phyloP scores from a whole-genome alignment of 1,140 invertebrate genomes.

The Telenomus remus region DNA sequence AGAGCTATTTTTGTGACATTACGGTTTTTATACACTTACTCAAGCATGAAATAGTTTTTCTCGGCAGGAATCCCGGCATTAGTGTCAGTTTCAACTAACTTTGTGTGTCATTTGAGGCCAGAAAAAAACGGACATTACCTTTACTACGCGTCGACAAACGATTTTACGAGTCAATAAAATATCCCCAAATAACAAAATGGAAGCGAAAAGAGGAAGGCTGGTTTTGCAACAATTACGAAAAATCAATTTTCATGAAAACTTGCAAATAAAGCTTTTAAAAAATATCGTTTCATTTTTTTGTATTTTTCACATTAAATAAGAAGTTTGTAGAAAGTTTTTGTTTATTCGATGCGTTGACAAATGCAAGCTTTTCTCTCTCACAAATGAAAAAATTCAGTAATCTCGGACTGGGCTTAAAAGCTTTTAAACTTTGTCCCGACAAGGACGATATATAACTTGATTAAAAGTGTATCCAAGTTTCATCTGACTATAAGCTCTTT shows the following conservation, averaged over 20 bases:
- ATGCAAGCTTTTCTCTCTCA: constrained; percentile 14
- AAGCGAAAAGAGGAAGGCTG: no score
- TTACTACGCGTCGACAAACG: constrained; percentile 21
- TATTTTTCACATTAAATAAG: no score
- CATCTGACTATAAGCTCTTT: constrained; percentile 11
- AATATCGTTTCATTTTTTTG: no score
- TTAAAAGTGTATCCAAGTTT: constrained; percentile 48
- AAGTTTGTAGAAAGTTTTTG: no score
- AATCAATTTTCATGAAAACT: no score
- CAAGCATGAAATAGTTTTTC: constrained; percentile 3
- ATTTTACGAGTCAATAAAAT: constrained; percentile 21
- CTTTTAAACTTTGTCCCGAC: constrained; percentile 49
- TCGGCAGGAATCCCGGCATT: constrained; percentile 11
- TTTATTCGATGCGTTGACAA: constrained; percentile 15
- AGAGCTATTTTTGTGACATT: no score
- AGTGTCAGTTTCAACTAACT: constrained; percentile 15
- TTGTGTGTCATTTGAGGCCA: constrained; percentile 5
- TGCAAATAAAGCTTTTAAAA: no score
- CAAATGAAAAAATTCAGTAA: constrained; percentile 29
- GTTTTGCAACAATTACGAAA: no score
- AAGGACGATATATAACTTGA: constrained; percentile 37
- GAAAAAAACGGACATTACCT: constrained; percentile 21
- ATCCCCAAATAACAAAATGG: constrained; percentile 9
- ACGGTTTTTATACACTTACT: no score
- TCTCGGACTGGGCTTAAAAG: constrained; percentile 44